phyloP scores from a whole-genome alignment of 2,113 vertebrate genomes.

The Capreolus pygargus region DNA sequence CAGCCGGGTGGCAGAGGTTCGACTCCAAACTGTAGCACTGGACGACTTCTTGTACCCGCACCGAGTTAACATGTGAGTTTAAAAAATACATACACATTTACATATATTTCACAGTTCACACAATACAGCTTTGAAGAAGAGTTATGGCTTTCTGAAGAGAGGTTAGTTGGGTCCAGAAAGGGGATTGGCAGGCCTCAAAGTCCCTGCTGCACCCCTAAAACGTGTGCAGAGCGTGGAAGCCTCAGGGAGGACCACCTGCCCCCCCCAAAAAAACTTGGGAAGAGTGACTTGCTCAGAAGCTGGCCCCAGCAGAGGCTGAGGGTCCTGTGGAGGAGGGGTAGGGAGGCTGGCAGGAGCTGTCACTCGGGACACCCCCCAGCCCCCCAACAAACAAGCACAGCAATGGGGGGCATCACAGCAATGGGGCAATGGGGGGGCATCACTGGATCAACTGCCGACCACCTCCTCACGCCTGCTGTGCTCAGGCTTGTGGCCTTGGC shows the following conservation, averaged over 20 bases:
- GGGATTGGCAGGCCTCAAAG: background rate
- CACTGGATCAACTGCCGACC: accelerated
- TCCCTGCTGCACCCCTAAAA: background rate
- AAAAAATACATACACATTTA: background rate
- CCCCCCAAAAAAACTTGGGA: background rate
- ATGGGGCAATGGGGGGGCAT: too few species aligned
- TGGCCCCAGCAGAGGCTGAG: background rate
- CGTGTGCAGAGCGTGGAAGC: background rate
- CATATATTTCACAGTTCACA: background rate
- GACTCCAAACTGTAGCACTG: background rate
- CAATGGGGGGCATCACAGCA: accelerated
- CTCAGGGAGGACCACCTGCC: background rate
- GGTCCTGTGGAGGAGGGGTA: background rate
- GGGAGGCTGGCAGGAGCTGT: background rate
- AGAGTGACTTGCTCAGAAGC: background rate
- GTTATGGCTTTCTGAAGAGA: slow-evolving; percentile 71
- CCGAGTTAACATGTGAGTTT: background rate
- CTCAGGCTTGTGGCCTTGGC: background rate
- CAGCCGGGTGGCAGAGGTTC: background rate
- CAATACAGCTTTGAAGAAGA: background rate
- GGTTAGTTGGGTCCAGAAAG: background rate
- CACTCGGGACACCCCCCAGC: background rate
- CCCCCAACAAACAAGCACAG: background rate
- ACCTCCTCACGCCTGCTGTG: background rate
- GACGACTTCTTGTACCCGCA: slow-evolving; percentile 33